phyloP scores from a whole-genome alignment of 2,888 invertebrate species.

The Conus canariensis region DNA sequence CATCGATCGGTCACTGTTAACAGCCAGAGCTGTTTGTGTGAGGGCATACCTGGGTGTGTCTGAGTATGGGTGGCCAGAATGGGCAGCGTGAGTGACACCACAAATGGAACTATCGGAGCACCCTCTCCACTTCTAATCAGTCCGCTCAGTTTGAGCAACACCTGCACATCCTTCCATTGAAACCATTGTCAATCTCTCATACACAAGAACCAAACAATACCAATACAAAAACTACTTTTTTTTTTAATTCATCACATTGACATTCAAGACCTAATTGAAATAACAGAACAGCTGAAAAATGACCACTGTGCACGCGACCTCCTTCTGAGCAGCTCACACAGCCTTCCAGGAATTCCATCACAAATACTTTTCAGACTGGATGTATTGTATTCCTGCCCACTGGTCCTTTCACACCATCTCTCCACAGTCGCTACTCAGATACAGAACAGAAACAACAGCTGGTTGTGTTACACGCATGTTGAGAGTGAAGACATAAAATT shows the following conservation, averaged over 20 bases:
- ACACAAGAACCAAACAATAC: background rate
- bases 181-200: no score
- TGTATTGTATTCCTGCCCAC: background rate
- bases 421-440: background rate
- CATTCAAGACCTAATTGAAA: constrained; percentile 21
- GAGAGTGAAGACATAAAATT: background rate
- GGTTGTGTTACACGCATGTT: background rate
- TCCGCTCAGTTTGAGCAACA: no score
- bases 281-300: constrained; percentile 1
- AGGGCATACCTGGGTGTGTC: no score
- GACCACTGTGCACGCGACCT: background rate
- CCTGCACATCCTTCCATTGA: no score
- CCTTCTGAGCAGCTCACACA: background rate
- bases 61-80: no score
- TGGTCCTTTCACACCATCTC: constrained; percentile 1
- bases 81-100: no score
- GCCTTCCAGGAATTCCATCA: constrained; percentile 10
- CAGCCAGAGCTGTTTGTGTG: no score
- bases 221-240: constrained; percentile 40
- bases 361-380: background rate
- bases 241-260: constrained; percentile 38
- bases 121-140: no score
- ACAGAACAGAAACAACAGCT: constrained; percentile 9
- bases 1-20: no score
- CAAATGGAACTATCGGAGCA: no score